phyloP scores from a whole-genome alignment of 2,797 vertebrate species.

The Characodon lateralis region DNA sequence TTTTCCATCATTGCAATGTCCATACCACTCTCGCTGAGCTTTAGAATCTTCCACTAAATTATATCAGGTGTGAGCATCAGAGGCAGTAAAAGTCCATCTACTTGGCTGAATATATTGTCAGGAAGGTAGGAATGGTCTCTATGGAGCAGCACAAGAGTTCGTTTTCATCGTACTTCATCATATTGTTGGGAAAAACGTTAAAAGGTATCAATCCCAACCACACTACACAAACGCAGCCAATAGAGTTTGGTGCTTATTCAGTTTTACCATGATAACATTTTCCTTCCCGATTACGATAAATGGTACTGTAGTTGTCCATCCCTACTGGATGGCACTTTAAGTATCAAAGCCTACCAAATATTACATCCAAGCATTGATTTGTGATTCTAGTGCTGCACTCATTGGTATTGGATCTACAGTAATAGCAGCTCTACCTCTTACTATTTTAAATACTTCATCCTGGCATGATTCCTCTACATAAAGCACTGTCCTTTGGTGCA shows the following conservation, averaged over 20 bases:
- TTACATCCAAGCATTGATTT: not conserved
- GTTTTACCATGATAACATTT: no score
- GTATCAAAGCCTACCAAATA: not conserved
- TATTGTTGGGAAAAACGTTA: no score
- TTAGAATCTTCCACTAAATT: not conserved
- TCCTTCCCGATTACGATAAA: no score
- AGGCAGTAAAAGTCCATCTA: not conserved
- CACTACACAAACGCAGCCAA: no score
- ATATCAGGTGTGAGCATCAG: not conserved
- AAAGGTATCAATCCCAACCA: no score
- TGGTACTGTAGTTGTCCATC: not conserved
- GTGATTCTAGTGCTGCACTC: not conserved
- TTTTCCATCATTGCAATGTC: not conserved
- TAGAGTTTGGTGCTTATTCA: not conserved
- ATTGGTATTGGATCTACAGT: not conserved
- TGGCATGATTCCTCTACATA: conserved; percentile 2
- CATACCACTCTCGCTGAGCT: not conserved
- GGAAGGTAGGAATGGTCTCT: not conserved
- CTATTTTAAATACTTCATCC: conserved; percentile 28
- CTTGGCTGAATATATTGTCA: not conserved
- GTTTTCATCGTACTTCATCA: not conserved
- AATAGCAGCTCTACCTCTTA: not conserved
- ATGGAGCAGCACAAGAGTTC: not conserved
- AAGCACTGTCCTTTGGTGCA: conserved; percentile 20
- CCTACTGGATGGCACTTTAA: not conserved